Percentiles rank a stretch among this genome's conserved stretches.
These are phyloP conservation scores for Brienomyrus brachyistius DNA, from an alignment of 2,113 vertebrate genomes.

Conservation along the genomic window DNA sequence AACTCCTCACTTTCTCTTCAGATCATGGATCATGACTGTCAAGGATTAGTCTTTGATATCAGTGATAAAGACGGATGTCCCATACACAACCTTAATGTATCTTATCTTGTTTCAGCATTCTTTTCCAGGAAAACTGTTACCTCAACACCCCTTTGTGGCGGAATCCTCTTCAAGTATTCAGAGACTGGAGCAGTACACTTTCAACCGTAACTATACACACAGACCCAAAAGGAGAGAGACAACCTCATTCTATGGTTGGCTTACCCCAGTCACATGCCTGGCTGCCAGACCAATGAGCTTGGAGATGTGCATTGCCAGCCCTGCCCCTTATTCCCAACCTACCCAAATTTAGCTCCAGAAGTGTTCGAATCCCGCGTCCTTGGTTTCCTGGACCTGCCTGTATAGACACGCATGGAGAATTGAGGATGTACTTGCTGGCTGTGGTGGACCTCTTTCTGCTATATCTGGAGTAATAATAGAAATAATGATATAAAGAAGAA, in stretches of 20 bases:
- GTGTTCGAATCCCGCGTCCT: slow-evolving; percentile 34
- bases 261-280: slow-evolving; percentile 45
- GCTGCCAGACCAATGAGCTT: slow-evolving; percentile 53
- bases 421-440: slow-evolving; percentile 53
- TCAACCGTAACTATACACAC: slow-evolving; percentile 39
- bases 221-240: slow-evolving; percentile 29
- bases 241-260: slow-evolving; percentile 44
- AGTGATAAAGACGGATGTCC: neutral
- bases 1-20: neutral
- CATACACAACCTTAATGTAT: neutral
- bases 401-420: slow-evolving; percentile 64
- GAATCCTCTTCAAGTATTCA: slow-evolving; percentile 61
- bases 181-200: slow-evolving; percentile 58
- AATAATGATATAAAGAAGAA: slow-evolving; percentile 56
- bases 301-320: slow-evolving; percentile 31
- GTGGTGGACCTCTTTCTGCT: slow-evolving; percentile 58
- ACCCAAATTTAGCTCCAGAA: slow-evolving; percentile 20
- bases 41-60: neutral
- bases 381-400: slow-evolving; percentile 17
- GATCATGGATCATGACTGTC: neutral
- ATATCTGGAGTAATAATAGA: slow-evolving; percentile 47
- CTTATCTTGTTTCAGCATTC: slow-evolving; percentile 22
- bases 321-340: slow-evolving; percentile 27
- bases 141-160: slow-evolving; percentile 57
- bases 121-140: slow-evolving; percentile 43